Evolutionary conservation across 64 coral and sea anemone genomes (phyloP).

Genomic region (Trachythela sp.): DNA sequence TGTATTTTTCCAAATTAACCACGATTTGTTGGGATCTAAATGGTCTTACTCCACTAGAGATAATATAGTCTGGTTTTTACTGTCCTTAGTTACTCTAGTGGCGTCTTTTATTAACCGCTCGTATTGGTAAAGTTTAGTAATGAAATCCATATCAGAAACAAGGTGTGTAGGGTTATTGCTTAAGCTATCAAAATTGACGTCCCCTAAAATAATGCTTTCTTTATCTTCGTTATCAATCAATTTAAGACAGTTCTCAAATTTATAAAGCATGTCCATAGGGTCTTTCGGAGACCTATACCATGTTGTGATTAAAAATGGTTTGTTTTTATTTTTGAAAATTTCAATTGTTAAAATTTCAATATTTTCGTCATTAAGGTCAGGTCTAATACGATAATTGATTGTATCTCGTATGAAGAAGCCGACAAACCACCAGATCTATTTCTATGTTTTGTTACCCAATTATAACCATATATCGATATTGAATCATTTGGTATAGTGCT

Average conservation of each 20-base stretch:
- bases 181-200: conserved; percentile 21
- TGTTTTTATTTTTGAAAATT: neutral
- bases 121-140: conserved; percentile 33
- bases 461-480: neutral
- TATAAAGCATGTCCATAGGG: neutral
- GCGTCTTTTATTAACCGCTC: no score
- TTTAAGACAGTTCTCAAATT: neutral
- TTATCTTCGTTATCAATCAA: neutral
- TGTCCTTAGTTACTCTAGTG: conserved; percentile 26
- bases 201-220: conserved; percentile 26
- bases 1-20: no score
- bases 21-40: no score
- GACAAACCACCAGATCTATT: neutral
- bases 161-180: conserved; percentile 1
- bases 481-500: neutral
- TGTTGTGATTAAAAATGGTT: neutral
- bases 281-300: neutral
- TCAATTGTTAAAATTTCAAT: conserved; percentile 7
- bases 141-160: conserved; percentile 1
- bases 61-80: neutral
- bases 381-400: neutral
- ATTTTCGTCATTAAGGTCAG: neutral
- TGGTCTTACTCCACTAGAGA: no score
- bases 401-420: neutral
- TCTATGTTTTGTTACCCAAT: neutral